Percentiles rank a stretch among this genome's conserved stretches.
Conservation (phyloP, 1,140 invertebrate genomes). For the Thereuonema tuberculata region DNA sequence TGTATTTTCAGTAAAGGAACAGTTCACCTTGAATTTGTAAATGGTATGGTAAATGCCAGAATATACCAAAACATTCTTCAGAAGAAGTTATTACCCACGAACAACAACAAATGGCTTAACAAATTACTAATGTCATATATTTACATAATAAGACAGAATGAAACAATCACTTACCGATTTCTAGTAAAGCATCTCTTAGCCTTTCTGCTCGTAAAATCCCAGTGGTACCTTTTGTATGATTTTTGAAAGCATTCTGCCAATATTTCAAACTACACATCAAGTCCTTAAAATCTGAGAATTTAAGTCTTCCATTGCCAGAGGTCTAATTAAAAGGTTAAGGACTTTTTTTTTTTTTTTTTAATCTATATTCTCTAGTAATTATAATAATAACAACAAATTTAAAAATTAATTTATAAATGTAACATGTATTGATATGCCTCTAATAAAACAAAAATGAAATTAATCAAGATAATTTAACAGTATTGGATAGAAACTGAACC, state of each 20-base stretch:
- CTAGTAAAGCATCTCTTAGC: slow-evolving; percentile 62
- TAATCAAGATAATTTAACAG: too few species aligned
- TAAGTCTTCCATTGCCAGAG: slow-evolving; percentile 62
- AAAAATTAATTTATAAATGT: too few species aligned
- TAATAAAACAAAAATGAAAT: too few species aligned
- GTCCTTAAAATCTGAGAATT: slow-evolving; percentile 76
- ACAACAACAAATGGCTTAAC: too few species aligned
- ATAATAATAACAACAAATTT: too few species aligned
- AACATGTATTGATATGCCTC: too few species aligned
- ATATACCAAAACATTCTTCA: too few species aligned
- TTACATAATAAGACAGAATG: background rate
- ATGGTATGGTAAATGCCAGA: too few species aligned
- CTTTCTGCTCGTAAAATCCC: slow-evolving; percentile 77
- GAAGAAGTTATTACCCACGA: too few species aligned
- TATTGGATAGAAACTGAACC: too few species aligned
- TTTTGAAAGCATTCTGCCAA: slow-evolving; percentile 82
- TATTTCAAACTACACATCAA: slow-evolving; percentile 80
- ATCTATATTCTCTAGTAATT: slow-evolving; percentile 18
- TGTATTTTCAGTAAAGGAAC: too few species aligned
- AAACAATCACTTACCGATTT: slow-evolving; percentile 46
- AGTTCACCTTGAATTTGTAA: too few species aligned
- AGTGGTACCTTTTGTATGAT: slow-evolving; percentile 78
- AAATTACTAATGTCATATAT: background rate
- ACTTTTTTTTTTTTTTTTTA: background rate
- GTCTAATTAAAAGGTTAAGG: slow-evolving; percentile 36